phyloP scores from a whole-genome alignment of 2,888 invertebrate genomes.

The Nomada fabriciana region DNA sequence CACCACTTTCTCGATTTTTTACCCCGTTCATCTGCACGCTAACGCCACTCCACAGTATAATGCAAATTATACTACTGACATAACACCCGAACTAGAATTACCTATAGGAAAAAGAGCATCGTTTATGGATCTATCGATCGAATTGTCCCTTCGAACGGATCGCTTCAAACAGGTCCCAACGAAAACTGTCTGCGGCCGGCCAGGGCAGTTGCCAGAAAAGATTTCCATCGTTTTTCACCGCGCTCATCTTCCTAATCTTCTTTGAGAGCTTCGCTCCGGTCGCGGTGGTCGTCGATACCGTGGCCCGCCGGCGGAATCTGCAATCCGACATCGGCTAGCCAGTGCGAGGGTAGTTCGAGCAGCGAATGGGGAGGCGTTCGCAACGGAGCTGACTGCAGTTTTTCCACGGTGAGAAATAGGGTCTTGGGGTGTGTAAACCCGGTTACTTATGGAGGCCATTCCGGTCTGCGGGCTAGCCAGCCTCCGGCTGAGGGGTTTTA shows the following conservation, averaged over 20 bases:
- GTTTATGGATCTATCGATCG: background rate
- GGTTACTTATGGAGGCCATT: constrained; percentile 84
- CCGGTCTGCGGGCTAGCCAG: constrained; percentile 80
- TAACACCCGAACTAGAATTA: too few species aligned
- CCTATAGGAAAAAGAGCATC: too few species aligned
- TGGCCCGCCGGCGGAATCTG: constrained; percentile 63
- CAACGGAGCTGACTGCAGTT: constrained; percentile 78
- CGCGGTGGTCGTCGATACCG: constrained; percentile 73
- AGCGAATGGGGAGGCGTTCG: constrained; percentile 53
- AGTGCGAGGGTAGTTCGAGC: constrained; percentile 54
- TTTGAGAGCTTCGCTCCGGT: constrained; percentile 53
- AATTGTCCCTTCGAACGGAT: background rate
- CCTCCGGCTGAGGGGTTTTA: constrained; percentile 81
- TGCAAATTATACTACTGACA: too few species aligned
- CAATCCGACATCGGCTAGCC: constrained; percentile 66
- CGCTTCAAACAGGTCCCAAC: background rate
- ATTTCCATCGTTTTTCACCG: constrained; percentile 70
- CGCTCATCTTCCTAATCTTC: constrained; percentile 80
- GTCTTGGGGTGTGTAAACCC: constrained; percentile 83
- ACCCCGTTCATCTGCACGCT: too few species aligned
- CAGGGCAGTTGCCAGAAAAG: constrained; percentile 43
- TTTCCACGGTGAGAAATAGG: constrained; percentile 83
- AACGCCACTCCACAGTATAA: too few species aligned
- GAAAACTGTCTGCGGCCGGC: constrained; percentile 29
- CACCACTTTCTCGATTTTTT: too few species aligned